These are phyloP conservation scores for Drosophila asahinai DNA, from an alignment of 1,140 invertebrate species.

Conservation along the genomic window DNA sequence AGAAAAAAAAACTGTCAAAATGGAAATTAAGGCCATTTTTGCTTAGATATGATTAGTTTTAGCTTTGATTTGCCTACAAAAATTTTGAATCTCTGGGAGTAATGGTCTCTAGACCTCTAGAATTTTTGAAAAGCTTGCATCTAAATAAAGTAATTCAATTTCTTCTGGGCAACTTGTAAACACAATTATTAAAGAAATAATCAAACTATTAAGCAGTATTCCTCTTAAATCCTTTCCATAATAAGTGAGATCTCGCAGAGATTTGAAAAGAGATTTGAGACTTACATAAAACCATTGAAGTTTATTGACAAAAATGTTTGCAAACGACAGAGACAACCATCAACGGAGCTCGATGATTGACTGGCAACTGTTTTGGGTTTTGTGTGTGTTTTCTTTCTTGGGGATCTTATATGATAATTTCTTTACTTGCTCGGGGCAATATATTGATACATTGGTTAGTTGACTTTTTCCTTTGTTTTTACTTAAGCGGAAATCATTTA, in stretches of 20 bases:
- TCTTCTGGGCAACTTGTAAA: too few species aligned
- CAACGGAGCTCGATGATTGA: conserved; percentile 48
- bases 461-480: conserved; percentile 19
- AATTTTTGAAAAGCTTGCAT: too few species aligned
- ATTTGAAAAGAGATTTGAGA: neutral
- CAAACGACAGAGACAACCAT: conserved; percentile 50
- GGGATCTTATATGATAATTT: conserved; percentile 34
- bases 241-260: neutral
- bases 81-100: too few species aligned
- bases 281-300: conserved; percentile 52
- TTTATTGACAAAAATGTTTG: conserved; percentile 52
- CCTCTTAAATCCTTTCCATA: neutral
- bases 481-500: conserved; percentile 71
- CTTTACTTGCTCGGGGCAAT: conserved; percentile 49
- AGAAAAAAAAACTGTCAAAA: too few species aligned
- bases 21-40: too few species aligned
- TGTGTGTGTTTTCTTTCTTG: neutral
- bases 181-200: too few species aligned
- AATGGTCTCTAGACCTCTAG: too few species aligned
- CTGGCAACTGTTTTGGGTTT: conserved; percentile 39
- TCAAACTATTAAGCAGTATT: neutral
- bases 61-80: too few species aligned
- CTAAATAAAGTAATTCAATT: too few species aligned
- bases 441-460: conserved; percentile 50
- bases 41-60: too few species aligned